phyloP scores from a whole-genome alignment of 2,797 vertebrate species.

The Enteromius anoplus region DNA sequence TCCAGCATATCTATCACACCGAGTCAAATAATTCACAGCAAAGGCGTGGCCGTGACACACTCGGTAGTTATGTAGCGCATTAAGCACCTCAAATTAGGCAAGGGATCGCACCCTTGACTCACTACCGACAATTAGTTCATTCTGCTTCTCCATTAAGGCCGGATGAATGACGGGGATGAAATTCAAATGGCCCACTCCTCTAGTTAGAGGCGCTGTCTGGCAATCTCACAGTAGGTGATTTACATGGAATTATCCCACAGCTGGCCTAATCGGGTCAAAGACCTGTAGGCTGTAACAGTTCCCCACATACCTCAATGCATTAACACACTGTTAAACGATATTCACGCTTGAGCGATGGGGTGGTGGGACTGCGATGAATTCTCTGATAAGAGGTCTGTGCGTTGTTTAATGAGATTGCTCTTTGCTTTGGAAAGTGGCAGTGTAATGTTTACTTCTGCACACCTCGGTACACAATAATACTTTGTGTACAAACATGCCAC shows the following conservation, averaged over 20 bases:
- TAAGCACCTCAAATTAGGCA: conserved; percentile 55
- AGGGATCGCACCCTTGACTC: conserved; percentile 51
- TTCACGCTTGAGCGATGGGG: conserved; percentile 50
- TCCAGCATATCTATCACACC: conserved; percentile 2
- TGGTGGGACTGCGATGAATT: conserved; percentile 43
- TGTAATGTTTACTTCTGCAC: conserved; percentile 49
- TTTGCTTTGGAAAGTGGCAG: conserved; percentile 47
- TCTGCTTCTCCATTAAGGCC: conserved; percentile 50
- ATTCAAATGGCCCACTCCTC: conserved; percentile 64
- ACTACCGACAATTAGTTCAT: conserved; percentile 59
- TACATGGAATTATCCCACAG: conserved; percentile 69
- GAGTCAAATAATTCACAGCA: conserved; percentile 42
- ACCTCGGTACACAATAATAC: conserved; percentile 46
- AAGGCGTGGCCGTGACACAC: conserved; percentile 46
- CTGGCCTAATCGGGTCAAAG: conserved; percentile 61
- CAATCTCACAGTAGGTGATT: conserved; percentile 69
- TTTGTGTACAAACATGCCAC: conserved; percentile 54
- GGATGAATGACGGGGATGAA: conserved; percentile 61
- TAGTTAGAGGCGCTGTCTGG: conserved; percentile 65
- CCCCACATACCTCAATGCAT: conserved; percentile 55
- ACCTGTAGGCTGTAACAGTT: conserved; percentile 62
- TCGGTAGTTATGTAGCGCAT: conserved; percentile 50
- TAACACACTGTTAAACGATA: conserved; percentile 60
- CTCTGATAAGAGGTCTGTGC: conserved; percentile 57
- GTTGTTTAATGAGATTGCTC: conserved; percentile 57